Evolutionary conservation across 2,113 vertebrate species (phyloP), one percentile per base, ranked within the genome.

Genomic region (Amia ocellicauda): DNA sequence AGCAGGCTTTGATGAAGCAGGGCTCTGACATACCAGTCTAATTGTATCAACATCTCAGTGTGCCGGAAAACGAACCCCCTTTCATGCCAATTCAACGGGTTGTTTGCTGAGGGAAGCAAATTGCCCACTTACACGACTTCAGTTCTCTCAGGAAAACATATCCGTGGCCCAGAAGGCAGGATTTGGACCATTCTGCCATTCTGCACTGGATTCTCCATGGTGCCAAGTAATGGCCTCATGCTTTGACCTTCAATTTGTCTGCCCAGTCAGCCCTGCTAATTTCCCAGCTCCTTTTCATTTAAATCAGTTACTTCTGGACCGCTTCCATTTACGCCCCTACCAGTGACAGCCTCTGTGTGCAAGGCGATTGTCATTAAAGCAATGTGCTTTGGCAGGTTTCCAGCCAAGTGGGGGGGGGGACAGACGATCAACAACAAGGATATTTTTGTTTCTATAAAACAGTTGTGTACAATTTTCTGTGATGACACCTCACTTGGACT

Each of bases 211-310:
- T 11, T 36, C 31, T 36, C 5, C 31, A 36, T 36, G 11, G 31
- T 36, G 31, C 45, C 29, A 58, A 22, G 22, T 2, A 14, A 56
- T 28, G 63, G 47, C n/a, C 31, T 45, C 8, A 14, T 24, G 42
- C 29, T 50, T 45, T 66, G 63, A 66, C 63, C 63, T 50, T 66
- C 63, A 41, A 27, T 59, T 36, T 20, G 22, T 27, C 55, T 66
- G 63, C 56, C 28, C 45, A 58, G 43, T 66, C 55, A 26, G 20
- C 55, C 22, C 45, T 58, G 55, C 41, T 58, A 22, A 50, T 59
- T 28, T 31, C 28, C 45, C 29, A 22, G 22, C 29, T 8, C 28
- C 45, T 50, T 40, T 36, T 49, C 45, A 50, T 14, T 28, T 51
- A 51, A 49, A 59, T 22, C 55, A 20, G 28, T 10, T 22, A 3